phyloP scores from a whole-genome alignment of 2,888 invertebrate genomes.

The Molorchus minor region DNA sequence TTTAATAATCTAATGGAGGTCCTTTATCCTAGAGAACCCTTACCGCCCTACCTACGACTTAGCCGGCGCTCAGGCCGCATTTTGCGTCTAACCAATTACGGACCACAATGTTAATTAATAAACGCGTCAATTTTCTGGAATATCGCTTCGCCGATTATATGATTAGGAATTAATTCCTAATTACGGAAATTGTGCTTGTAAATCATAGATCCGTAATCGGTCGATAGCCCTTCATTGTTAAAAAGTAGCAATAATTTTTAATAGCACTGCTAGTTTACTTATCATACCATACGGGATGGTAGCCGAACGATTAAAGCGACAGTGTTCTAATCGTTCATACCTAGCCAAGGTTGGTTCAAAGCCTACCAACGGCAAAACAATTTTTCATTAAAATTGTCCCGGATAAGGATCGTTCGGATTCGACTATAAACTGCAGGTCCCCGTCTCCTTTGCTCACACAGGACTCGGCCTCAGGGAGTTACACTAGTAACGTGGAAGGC shows the following conservation, averaged over 20 bases:
- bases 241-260: background rate
- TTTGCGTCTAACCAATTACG: conserved; percentile 8
- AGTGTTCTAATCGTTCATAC: no score
- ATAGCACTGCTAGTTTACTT: background rate
- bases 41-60: background rate
- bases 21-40: conserved; percentile 1
- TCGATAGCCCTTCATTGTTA: background rate
- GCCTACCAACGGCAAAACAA: no score
- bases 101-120: conserved; percentile 18
- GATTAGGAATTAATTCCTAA: background rate
- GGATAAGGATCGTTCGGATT: no score
- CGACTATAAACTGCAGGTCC: no score
- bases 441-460: no score
- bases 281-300: background rate
- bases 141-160: background rate
- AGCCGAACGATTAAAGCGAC: background rate
- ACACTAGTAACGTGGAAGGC: no score
- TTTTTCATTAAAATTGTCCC: no score
- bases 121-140: conserved; percentile 15
- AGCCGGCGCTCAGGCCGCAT: background rate
- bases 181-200: conserved; percentile 6
- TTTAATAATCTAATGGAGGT: conserved; percentile 25
- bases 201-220: no score
- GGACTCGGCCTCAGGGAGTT: no score
- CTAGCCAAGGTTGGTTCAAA: no score